A percentile compares a stretch with the other conserved stretches of the same genome.
phyloP scores from a whole-genome alignment of 2,888 invertebrate genomes.

The Platycheirus rosarum region DNA sequence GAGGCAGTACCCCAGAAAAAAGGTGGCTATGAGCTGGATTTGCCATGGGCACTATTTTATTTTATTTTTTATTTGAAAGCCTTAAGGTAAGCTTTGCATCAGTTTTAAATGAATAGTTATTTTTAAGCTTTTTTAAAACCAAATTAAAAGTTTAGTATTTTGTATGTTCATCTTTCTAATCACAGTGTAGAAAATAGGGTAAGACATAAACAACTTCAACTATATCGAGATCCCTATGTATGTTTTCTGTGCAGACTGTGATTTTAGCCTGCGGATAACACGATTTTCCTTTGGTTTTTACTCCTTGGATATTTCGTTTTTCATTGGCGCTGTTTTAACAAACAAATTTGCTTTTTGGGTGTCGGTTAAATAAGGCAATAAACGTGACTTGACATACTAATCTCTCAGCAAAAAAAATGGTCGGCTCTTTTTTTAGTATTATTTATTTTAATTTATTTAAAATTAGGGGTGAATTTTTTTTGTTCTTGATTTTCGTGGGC shows the following conservation, averaged over 20 bases:
- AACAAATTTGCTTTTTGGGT: slow-evolving; percentile 69
- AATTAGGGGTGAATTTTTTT: slow-evolving; percentile 29
- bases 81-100: too few species aligned
- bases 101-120: too few species aligned
- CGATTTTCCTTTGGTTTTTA: slow-evolving; percentile 30
- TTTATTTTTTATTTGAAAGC: too few species aligned
- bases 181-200: slow-evolving; percentile 10
- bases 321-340: slow-evolving; percentile 53
- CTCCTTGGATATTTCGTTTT: slow-evolving; percentile 1
- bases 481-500: not conserved
- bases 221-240: not conserved
- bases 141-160: too few species aligned
- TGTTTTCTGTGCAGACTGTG: not conserved
- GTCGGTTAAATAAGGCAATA: slow-evolving; percentile 79
- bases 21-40: too few species aligned
- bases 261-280: slow-evolving; percentile 53
- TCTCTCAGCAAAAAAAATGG: slow-evolving; percentile 69
- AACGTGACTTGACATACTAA: slow-evolving; percentile 83
- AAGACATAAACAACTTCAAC: not conserved
- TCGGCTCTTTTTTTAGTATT: not conserved
- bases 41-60: too few species aligned
- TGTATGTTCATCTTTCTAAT: too few species aligned
- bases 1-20: too few species aligned
- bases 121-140: too few species aligned
- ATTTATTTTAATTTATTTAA: slow-evolving; percentile 58